phyloP scores from a whole-genome alignment of 2,797 vertebrate species.

The Artibeus jamaicensis region DNA sequence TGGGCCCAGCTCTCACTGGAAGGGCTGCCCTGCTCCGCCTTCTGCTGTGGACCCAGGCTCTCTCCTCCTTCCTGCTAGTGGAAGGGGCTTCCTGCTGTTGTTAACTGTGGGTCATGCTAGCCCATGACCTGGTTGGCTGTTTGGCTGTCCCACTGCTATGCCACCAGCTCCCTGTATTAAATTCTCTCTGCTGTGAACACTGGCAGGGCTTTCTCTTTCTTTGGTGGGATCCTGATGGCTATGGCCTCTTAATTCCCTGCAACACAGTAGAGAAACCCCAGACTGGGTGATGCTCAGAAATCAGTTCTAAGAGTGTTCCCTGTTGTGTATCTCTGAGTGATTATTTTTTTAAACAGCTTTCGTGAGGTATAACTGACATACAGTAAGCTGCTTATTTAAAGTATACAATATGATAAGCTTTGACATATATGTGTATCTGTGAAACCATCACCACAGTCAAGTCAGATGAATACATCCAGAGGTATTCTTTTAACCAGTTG shows the following conservation, averaged over 20 bases:
- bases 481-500: background rate
- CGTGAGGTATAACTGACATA: background rate
- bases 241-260: background rate
- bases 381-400: background rate
- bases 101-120: background rate
- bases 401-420: background rate
- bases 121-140: background rate
- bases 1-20: background rate
- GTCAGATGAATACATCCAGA: background rate
- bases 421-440: background rate
- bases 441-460: background rate
- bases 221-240: background rate
- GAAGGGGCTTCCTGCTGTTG: background rate
- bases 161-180: background rate
- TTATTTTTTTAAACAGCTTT: background rate
- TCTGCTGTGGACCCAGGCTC: accelerated
- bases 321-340: background rate
- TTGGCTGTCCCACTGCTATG: background rate
- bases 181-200: background rate
- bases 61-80: background rate
- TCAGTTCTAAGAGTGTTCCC: background rate
- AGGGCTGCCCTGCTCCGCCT: background rate
- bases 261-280: background rate
- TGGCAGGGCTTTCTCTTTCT: background rate
- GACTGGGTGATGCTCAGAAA: background rate